Percentiles rank a stretch among this genome's conserved stretches.
Conservation (phyloP, 2,888 invertebrate species). For the Pasiphila rectangulata region DNA sequence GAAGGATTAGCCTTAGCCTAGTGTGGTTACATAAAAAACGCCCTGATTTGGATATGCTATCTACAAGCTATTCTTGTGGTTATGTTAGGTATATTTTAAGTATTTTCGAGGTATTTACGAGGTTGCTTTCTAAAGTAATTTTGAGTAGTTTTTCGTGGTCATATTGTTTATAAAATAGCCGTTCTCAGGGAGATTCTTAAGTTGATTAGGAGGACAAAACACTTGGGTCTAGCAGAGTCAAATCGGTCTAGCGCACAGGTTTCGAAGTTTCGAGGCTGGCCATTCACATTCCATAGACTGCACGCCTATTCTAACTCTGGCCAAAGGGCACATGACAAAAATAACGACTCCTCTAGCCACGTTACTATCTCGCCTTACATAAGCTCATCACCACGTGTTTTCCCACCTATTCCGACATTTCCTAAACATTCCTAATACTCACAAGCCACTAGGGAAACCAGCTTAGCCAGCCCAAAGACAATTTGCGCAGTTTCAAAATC, state of each 20-base stretch:
- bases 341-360: conserved; percentile 38
- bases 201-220: neutral
- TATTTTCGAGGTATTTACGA: no score
- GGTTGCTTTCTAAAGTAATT: no score
- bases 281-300: conserved; percentile 31
- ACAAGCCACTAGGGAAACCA: conserved; percentile 22
- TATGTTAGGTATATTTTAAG: no score
- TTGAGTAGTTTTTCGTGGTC: no score
- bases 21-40: no score
- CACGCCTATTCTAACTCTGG: conserved; percentile 48
- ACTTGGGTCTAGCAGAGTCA: conserved; percentile 11
- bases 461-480: conserved; percentile 23
- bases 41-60: no score
- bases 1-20: no score
- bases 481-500: conserved; percentile 54
- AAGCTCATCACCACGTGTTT: conserved; percentile 55
- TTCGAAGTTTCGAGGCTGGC: conserved; percentile 26
- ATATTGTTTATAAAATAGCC: no score
- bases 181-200: no score
- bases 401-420: conserved; percentile 15
- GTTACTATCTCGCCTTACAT: conserved; percentile 64
- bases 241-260: conserved; percentile 23
- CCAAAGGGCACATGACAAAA: conserved; percentile 47
- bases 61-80: no score
- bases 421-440: conserved; percentile 22